These are phyloP conservation scores for Ailurus styani DNA, from an alignment of 2,113 vertebrate genomes.

Conservation along the genomic window DNA sequence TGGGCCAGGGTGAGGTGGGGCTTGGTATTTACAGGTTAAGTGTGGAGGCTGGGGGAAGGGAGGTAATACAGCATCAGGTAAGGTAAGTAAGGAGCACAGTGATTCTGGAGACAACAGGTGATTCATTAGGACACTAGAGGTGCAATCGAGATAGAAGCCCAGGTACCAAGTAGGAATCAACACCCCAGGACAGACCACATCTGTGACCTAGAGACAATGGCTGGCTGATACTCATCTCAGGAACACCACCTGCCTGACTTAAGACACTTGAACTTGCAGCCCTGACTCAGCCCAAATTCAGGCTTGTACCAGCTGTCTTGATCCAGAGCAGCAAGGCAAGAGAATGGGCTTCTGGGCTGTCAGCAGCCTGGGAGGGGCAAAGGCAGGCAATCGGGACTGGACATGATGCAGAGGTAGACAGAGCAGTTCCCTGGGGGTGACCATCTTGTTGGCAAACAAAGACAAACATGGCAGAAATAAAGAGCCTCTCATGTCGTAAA, in stretches of 20 bases:
- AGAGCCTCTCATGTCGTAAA: background rate
- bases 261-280: background rate
- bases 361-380: background rate
- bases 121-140: no score
- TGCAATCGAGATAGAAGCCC: background rate
- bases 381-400: background rate
- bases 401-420: background rate
- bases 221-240: background rate
- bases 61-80: background rate
- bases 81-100: background rate
- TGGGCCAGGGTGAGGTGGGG: background rate
- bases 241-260: background rate
- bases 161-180: background rate
- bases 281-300: background rate
- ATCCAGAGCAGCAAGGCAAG: background rate
- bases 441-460: background rate
- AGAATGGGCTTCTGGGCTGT: background rate
- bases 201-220: background rate
- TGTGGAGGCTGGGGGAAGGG: background rate
- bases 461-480: background rate
- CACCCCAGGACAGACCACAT: background rate
- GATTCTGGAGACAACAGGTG: background rate
- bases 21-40: background rate
- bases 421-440: background rate
- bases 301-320: background rate